A percentile compares a stretch with the other conserved stretches of the same genome.
phyloP scores from a whole-genome alignment of 1,140 invertebrate species.

The Drosophila nigromelanica region DNA sequence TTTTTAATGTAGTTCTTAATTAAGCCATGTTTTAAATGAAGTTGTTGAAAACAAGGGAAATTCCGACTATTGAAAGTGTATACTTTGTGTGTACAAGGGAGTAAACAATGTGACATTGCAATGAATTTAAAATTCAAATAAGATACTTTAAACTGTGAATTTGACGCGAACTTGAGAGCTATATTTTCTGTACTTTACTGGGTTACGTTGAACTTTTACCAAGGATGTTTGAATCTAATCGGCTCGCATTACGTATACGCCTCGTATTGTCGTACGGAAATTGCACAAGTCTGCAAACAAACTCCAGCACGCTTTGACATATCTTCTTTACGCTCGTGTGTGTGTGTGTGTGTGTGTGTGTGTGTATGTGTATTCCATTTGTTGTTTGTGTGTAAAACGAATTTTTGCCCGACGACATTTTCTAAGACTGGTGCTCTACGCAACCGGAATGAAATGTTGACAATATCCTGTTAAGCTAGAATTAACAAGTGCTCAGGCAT shows the following conservation, averaged over 20 bases:
- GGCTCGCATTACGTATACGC: slow-evolving; percentile 58
- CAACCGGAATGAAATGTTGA: slow-evolving; percentile 58
- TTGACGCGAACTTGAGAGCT: not conserved
- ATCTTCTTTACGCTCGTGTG: slow-evolving; percentile 30
- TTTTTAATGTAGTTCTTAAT: too few species aligned
- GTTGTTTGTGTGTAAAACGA: slow-evolving; percentile 44
- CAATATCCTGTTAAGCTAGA: slow-evolving; percentile 73
- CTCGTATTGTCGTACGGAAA: slow-evolving; percentile 67
- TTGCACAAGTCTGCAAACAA: slow-evolving; percentile 75
- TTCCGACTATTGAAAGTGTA: too few species aligned
- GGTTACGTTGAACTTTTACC: slow-evolving; percentile 5
- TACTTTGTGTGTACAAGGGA: too few species aligned
- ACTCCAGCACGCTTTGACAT: slow-evolving; percentile 43
- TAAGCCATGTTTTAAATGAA: too few species aligned
- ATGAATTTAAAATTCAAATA: not conserved
- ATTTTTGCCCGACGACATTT: slow-evolving; percentile 48
- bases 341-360: slow-evolving; percentile 18
- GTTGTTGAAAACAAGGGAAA: too few species aligned
- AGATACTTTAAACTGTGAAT: not conserved
- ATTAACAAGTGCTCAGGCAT: slow-evolving; percentile 54
- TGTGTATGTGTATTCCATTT: slow-evolving; percentile 4
- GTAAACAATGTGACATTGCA: not conserved
- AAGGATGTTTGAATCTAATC: slow-evolving; percentile 11
- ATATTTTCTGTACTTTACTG: not conserved
- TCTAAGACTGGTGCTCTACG: slow-evolving; percentile 23